These are phyloP conservation scores for Aegotheles bennettii DNA, from an alignment of 2,113 vertebrate genomes.

Conservation along the genomic window DNA sequence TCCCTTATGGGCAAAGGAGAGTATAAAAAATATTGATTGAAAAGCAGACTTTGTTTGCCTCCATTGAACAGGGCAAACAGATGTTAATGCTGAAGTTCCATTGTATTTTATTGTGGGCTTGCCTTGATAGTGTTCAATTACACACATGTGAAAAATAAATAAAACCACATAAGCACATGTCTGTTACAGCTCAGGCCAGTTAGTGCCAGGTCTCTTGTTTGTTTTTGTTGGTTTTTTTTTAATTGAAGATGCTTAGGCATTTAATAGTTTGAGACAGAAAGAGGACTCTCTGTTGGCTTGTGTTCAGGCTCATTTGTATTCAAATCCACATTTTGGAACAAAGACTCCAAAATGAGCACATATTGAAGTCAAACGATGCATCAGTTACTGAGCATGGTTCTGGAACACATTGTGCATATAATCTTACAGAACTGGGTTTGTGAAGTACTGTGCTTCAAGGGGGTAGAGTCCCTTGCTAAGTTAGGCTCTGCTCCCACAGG, in stretches of 20 bases:
- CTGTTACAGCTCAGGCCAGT: background rate
- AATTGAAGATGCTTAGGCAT: constrained; percentile 22
- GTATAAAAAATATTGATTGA: background rate
- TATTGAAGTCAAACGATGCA: background rate
- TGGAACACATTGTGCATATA: background rate
- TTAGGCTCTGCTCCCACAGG: constrained; percentile 4
- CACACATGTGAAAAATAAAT: constrained; percentile 36
- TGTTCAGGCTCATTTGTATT: constrained; percentile 32
- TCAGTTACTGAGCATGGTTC: background rate
- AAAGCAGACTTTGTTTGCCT: background rate
- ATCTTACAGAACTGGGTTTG: background rate
- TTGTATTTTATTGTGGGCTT: background rate
- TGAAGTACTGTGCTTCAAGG: background rate
- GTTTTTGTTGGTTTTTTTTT: constrained; percentile 2
- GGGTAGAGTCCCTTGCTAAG: constrained; percentile 23
- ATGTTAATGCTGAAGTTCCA: background rate
- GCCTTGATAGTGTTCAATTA: background rate
- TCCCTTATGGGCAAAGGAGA: background rate
- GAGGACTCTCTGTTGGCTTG: background rate
- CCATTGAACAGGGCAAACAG: background rate
- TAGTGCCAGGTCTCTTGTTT: constrained; percentile 8
- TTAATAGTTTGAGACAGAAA: constrained; percentile 9
- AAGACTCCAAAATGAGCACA: constrained; percentile 3
- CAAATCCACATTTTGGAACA: constrained; percentile 49
- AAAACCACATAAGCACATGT: background rate